Evolutionary conservation across 2,797 vertebrate genomes (phyloP), one percentile per base, ranked within the genome.

Genomic region (Aeoliscus strigatus): DNA sequence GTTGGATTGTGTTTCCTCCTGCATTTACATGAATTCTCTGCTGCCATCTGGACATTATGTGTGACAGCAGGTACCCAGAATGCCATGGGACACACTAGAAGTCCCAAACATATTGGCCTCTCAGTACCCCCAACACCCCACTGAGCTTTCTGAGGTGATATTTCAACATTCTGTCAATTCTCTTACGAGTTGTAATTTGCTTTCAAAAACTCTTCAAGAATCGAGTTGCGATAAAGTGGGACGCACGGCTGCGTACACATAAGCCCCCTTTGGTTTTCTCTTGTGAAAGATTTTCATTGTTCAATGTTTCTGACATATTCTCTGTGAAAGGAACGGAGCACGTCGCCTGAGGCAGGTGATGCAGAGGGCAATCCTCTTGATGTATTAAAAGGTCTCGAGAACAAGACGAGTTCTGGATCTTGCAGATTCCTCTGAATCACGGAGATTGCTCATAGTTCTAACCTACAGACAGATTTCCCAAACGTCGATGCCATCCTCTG

Each of bases 391-490:
- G 27, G 44, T 51, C 41, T 43, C 27, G 23, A 29, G 35, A 70
- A 18, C 42, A 27, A 36, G 48, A 27, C 38, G 29, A 38, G 41
- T 42, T 66, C 55, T 63, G 41, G 36, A 46, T 60, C 60, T 51
- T 27, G 17, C 6, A 29, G 28, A 41, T 28, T 66, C 16, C 42
- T 70, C 35, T 55, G 28, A 27, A 51, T 49, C 34, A 9, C 6
- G 29, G 65, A 39, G 38, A 61, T 56, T 55, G 51, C 65, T 70
- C 55, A 43, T 39, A 39, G 41, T 60, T 51, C 55, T 60, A 65
- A 66, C 66, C 66, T 73, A 48, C 59, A 47, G 66, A 72, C 64
- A 70, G 50, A 36, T 65, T n/a, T 77, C 70, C 68, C 82, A 81
- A 69, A 76, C 74, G 75, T 73, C 70, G 58, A 61, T 61, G 66